These are phyloP conservation scores for Candoia aspera DNA, from an alignment of 2,113 vertebrate species.

Conservation along the genomic window DNA sequence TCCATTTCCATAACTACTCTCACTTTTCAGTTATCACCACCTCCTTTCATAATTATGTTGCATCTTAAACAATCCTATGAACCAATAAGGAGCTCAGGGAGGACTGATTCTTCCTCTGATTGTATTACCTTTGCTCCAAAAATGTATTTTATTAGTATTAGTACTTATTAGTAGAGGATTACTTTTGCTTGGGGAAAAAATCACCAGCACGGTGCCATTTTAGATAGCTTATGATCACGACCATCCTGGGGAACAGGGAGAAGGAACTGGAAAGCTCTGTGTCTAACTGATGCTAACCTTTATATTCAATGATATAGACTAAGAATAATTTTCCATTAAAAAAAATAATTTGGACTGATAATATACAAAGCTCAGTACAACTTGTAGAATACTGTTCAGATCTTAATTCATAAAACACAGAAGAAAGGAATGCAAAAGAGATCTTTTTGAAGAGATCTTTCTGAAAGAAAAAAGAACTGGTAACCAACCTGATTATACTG, in stretches of 20 bases:
- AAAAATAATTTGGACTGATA: not conserved
- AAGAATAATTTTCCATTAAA: not conserved
- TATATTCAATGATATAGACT: not conserved
- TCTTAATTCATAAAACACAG: not conserved
- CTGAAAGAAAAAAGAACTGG: not conserved
- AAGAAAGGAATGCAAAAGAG: not conserved
- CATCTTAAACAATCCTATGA: not conserved
- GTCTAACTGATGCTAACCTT: not conserved
- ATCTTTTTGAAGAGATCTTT: not conserved
- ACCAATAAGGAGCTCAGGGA: not conserved
- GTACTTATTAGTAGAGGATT: not conserved
- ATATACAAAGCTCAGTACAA: not conserved
- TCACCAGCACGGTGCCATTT: not conserved
- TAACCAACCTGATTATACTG: conserved; percentile 27
- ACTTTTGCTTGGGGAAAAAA: not conserved
- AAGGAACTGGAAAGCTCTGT: not conserved
- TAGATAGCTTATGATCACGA: not conserved
- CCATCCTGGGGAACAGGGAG: not conserved
- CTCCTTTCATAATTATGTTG: not conserved
- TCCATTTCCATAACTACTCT: not conserved
- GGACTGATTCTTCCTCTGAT: not conserved
- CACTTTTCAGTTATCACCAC: not conserved
- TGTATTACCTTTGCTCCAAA: not conserved
- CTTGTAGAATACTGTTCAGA: not conserved
- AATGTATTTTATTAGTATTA: not conserved